Evolutionary conservation across 2,888 invertebrate species (phyloP).

Genomic region (Syrphus vitripennis): DNA sequence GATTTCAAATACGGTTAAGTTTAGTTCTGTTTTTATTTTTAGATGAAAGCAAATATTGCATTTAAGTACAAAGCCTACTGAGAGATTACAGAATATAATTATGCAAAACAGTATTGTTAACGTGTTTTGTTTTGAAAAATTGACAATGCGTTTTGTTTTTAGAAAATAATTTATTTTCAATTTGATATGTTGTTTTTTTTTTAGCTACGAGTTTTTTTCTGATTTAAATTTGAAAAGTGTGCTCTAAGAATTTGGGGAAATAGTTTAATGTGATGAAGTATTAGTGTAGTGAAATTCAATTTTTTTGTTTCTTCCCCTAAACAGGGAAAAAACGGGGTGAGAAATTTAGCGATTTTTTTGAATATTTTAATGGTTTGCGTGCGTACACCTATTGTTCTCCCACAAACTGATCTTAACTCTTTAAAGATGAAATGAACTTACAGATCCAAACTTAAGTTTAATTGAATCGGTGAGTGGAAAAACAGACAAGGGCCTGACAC

Average conservation of each 20-base stretch:
- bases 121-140: background rate
- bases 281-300: background rate
- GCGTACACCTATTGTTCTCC: too few species aligned
- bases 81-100: constrained; percentile 23
- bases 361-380: too few species aligned
- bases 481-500: too few species aligned
- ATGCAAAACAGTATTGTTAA: background rate
- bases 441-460: too few species aligned
- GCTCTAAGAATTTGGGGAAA: background rate
- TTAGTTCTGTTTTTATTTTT: background rate
- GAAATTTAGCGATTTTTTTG: too few species aligned
- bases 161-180: background rate
- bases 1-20: background rate
- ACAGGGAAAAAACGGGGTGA: too few species aligned
- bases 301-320: background rate
- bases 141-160: constrained; percentile 11
- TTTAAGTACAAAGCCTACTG: constrained; percentile 63
- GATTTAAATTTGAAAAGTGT: background rate
- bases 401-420: too few species aligned
- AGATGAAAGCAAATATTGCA: constrained; percentile 15
- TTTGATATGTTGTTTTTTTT: constrained; percentile 55
- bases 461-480: too few species aligned
- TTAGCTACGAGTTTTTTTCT: background rate
- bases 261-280: background rate
- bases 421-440: too few species aligned